Evolutionary conservation across 2,888 invertebrate genomes (phyloP).

Genomic region (Pherbina coryleti): DNA sequence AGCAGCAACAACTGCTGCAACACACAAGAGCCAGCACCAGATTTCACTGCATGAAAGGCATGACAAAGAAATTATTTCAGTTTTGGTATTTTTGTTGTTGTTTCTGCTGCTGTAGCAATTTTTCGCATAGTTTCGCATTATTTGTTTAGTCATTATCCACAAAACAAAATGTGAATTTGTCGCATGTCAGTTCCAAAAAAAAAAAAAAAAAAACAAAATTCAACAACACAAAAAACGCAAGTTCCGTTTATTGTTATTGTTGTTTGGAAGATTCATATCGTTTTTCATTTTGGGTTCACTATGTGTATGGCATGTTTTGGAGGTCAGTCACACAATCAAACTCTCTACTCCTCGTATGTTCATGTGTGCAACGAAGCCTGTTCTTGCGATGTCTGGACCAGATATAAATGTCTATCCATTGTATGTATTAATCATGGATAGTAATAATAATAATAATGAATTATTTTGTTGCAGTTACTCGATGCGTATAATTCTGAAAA

Average conservation of each 20-base stretch:
- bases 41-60: neutral
- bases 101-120: constrained; percentile 31
- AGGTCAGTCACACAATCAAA: constrained; percentile 4
- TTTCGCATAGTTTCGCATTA: constrained; percentile 47
- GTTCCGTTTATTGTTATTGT: constrained; percentile 27
- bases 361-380: constrained; percentile 15
- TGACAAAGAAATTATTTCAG: constrained; percentile 25
- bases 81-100: neutral
- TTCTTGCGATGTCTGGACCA: constrained; percentile 28
- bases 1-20: neutral
- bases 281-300: neutral
- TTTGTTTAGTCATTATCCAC: constrained; percentile 37
- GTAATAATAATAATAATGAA: constrained; percentile 15
- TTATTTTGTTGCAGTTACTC: constrained; percentile 17
- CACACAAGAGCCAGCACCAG: neutral
- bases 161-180: constrained; percentile 30
- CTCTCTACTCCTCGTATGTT: constrained; percentile 13
- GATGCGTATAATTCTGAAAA: constrained; percentile 31
- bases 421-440: constrained; percentile 18
- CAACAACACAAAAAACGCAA: too few species aligned
- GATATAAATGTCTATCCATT: constrained; percentile 26
- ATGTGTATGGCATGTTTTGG: neutral
- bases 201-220: neutral
- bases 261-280: constrained; percentile 19
- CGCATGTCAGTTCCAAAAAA: constrained; percentile 34